phyloP scores from a whole-genome alignment of 2,113 vertebrate genomes.

The Aptenodytes patagonicus region DNA sequence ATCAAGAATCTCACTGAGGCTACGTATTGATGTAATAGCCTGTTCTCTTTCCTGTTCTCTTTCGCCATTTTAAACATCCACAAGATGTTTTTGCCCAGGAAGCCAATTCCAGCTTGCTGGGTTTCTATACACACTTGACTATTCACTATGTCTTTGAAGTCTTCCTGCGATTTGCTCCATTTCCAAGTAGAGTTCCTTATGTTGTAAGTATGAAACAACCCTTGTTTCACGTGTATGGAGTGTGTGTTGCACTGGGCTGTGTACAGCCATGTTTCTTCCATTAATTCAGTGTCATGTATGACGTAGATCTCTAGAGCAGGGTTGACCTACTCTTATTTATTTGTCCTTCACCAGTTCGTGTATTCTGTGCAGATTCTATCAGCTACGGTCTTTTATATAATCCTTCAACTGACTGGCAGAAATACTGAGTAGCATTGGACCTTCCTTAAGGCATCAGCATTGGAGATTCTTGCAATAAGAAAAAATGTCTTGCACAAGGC shows the following conservation, averaged over 20 bases:
- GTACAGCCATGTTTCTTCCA: background rate
- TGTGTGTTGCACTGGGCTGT: background rate
- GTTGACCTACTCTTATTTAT: background rate
- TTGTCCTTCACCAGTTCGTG: background rate
- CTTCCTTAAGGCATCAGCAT: background rate
- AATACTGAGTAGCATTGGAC: background rate
- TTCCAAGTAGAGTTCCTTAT: background rate
- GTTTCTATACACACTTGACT: rapidly evolving
- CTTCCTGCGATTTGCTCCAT: background rate
- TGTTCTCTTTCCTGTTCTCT: background rate
- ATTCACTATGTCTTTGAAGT: background rate
- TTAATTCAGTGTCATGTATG: background rate
- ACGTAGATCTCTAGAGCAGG: background rate
- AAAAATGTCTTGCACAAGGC: background rate
- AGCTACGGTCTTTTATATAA: background rate
- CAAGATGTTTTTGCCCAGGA: background rate
- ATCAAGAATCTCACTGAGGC: background rate
- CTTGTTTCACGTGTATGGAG: background rate
- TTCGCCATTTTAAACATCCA: background rate
- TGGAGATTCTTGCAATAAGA: background rate
- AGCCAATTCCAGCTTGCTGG: background rate
- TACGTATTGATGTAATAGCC: background rate
- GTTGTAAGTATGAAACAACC: background rate
- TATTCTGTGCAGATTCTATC: background rate
- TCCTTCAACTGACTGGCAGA: background rate